phyloP scores from a whole-genome alignment of 1,140 invertebrate species.

The Lordiphosa collinella region DNA sequence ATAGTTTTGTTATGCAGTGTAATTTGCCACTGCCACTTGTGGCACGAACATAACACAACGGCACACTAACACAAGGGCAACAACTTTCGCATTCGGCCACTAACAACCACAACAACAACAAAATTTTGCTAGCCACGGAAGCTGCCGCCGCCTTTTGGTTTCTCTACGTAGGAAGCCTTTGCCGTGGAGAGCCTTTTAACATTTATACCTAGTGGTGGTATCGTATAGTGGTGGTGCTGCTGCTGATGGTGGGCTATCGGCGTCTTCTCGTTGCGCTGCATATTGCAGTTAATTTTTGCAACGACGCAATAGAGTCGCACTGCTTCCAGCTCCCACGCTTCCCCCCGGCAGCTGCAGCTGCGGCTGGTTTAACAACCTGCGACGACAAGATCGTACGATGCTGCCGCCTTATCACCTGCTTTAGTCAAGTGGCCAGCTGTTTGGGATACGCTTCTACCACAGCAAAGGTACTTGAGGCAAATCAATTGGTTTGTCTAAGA shows the following conservation, averaged over 20 bases:
- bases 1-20: constrained; percentile 35
- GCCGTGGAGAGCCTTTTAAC: constrained; percentile 54
- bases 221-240: neutral
- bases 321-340: constrained; percentile 57
- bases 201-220: constrained; percentile 41
- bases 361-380: constrained; percentile 66
- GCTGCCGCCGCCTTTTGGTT: constrained; percentile 32
- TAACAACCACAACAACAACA: constrained; percentile 27
- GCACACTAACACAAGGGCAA: constrained; percentile 74
- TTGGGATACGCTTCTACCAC: constrained; percentile 18
- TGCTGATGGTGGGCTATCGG: constrained; percentile 2
- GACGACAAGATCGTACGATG: constrained; percentile 21
- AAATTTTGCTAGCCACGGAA: constrained; percentile 29
- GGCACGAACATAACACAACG: constrained; percentile 43
- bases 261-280: constrained; percentile 2
- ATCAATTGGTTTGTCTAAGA: too few relatives aligned
- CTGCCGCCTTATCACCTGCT: constrained; percentile 62
- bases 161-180: constrained; percentile 57
- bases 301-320: constrained; percentile 62
- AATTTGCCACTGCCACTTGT: constrained; percentile 61
- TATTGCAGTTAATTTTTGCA: constrained; percentile 67
- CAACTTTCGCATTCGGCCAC: constrained; percentile 76
- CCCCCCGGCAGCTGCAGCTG: constrained; percentile 27
- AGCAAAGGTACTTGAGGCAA: too few relatives aligned
- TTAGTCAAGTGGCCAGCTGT: constrained; percentile 35